phyloP scores from a whole-genome alignment of 2,113 vertebrate species.

The Rutilus rutilus region DNA sequence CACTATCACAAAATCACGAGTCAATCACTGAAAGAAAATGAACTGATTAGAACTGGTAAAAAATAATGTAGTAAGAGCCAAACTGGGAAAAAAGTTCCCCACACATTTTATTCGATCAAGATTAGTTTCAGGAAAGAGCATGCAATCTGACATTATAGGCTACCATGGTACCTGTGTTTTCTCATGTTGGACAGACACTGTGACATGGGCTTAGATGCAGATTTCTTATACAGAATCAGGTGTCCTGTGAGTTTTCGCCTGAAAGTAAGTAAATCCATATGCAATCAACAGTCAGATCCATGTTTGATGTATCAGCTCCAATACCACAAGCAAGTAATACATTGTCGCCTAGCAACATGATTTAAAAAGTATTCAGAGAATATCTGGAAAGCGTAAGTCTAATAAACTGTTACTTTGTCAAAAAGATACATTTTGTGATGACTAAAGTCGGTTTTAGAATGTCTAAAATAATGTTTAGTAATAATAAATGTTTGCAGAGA shows the following conservation, averaged over 20 bases:
- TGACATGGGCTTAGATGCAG: neutral
- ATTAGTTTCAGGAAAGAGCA: conserved; percentile 8
- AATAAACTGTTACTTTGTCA: neutral
- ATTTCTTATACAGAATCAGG: conserved; percentile 1
- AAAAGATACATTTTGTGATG: conserved; percentile 1
- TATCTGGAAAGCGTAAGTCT: conserved; percentile 15
- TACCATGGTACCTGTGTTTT: conserved; percentile 28
- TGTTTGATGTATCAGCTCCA: neutral
- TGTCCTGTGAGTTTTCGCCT: conserved; percentile 29
- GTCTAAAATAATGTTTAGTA: neutral
- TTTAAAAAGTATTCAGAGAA: conserved; percentile 11
- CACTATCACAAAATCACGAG: conserved; percentile 21
- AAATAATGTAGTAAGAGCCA: neutral
- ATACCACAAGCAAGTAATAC: neutral
- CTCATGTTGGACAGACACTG: conserved; percentile 29
- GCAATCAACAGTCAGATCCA: neutral
- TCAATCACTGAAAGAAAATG: conserved; percentile 15
- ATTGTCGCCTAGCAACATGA: neutral
- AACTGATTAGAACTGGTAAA: conserved; percentile 27
- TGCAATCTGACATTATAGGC: conserved; percentile 23
- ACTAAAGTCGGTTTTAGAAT: neutral
- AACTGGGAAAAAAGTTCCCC: neutral
- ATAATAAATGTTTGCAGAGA: conserved; percentile 12
- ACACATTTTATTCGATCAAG: conserved; percentile 9
- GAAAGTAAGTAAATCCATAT: conserved; percentile 8